Evolutionary conservation across 2,888 invertebrate species (phyloP).

Genomic region (Psylliodes chrysocephalus): DNA sequence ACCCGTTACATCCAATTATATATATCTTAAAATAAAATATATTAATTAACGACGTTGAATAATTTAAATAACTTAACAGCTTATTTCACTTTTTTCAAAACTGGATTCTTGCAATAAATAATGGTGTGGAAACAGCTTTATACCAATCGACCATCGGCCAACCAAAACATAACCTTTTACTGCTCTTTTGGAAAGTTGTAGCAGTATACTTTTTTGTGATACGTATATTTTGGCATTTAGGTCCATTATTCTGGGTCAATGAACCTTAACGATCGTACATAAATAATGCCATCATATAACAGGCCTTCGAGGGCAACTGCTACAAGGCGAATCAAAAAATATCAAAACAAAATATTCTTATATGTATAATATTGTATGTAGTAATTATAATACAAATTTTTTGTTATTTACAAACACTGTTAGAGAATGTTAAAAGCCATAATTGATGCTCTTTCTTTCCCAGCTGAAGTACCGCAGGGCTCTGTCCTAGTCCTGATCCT

Average conservation of each 20-base stretch:
- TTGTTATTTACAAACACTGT: too few species aligned
- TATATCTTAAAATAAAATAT: background rate
- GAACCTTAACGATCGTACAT: conserved; percentile 37
- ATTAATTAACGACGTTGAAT: conserved; percentile 6
- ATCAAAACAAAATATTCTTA: background rate
- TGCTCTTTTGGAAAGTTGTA: conserved; percentile 45
- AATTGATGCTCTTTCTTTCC: too few species aligned
- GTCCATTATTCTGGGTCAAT: conserved; percentile 38
- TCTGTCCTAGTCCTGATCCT: too few species aligned
- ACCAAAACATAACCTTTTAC: conserved; percentile 41
- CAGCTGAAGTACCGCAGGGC: too few species aligned
- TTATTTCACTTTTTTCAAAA: conserved; percentile 31
- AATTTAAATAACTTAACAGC: conserved; percentile 20
- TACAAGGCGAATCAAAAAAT: conserved; percentile 27
- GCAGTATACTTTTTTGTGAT: conserved; percentile 36
- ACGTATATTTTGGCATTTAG: conserved; percentile 46
- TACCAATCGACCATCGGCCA: background rate
- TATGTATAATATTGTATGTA: too few species aligned
- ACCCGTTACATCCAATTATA: background rate
- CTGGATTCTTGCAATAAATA: conserved; percentile 27
- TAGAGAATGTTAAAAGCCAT: too few species aligned
- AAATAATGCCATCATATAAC: conserved; percentile 40
- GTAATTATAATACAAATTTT: too few species aligned
- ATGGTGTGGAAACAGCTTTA: conserved; percentile 35
- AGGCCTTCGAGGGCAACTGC: conserved; percentile 32